A percentile compares a stretch with the other conserved stretches of the same genome.
Conservation (phyloP, 2,113 vertebrate genomes). For the Sarotherodon lohbergeri region DNA sequence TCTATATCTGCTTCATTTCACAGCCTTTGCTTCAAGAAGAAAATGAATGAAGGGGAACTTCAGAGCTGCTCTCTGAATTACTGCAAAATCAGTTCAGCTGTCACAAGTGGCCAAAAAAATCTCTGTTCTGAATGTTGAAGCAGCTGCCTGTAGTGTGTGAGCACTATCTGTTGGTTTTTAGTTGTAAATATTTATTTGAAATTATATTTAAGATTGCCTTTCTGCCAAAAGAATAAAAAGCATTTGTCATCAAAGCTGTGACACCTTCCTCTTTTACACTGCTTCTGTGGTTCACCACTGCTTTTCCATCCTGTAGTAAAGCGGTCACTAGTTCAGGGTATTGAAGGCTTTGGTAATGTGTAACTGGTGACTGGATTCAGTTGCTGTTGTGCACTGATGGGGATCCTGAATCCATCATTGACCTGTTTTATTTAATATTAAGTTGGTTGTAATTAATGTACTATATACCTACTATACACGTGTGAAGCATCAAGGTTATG, state of each 20-base stretch:
- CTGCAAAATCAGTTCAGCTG: background rate
- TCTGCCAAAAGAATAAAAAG: background rate
- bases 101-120: background rate
- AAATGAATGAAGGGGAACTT: constrained; percentile 28
- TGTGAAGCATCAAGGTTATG: background rate
- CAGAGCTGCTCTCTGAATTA: background rate
- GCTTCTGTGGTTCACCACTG: background rate
- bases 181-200: constrained; percentile 30
- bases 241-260: background rate
- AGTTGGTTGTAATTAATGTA: background rate
- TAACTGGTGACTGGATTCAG: background rate
- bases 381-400: background rate
- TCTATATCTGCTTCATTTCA: background rate
- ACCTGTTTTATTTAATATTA: background rate
- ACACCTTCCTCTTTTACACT: background rate
- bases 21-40: constrained; percentile 69
- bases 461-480: background rate
- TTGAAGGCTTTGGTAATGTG: background rate
- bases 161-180: background rate
- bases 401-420: background rate
- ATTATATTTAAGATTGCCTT: constrained; percentile 15
- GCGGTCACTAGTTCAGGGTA: background rate
- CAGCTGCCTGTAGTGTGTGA: background rate
- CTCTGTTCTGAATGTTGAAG: background rate
- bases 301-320: background rate